Conservation (phyloP, 2,888 invertebrate species). For the Parapristionchus giblindavisi region DNA sequence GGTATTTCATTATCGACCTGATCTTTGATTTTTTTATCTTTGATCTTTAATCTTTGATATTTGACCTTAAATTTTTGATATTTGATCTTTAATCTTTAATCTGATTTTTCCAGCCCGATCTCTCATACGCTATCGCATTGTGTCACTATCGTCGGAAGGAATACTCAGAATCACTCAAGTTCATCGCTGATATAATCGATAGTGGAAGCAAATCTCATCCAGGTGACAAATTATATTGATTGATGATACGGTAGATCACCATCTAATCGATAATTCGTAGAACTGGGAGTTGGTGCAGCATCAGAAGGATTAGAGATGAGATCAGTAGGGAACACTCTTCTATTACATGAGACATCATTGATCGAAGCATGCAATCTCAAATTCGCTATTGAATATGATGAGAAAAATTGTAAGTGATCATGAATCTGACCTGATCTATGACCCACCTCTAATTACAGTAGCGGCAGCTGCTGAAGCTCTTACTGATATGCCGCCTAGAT, state of each 20-base stretch:
- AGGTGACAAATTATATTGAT: slow-evolving; percentile 63
- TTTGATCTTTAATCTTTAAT: background rate
- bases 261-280: slow-evolving; percentile 43
- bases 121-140: slow-evolving; percentile 93
- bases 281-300: slow-evolving; percentile 80
- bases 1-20: background rate
- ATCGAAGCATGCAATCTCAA: slow-evolving; percentile 98
- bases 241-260: background rate
- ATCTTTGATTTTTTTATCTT: slow-evolving; percentile 42
- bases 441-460: slow-evolving; percentile 47
- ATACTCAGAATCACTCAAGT: slow-evolving; percentile 88
- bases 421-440: background rate
- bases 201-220: slow-evolving; percentile 94
- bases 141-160: slow-evolving; percentile 93
- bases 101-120: slow-evolving; percentile 74
- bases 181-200: slow-evolving; percentile 93
- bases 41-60: too few relatives aligned
- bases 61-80: too few relatives aligned
- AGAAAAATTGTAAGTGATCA: slow-evolving; percentile 78
- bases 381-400: slow-evolving; percentile 95
- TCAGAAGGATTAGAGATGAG: slow-evolving; percentile 84
- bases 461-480: slow-evolving; percentile 70
- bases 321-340: slow-evolving; percentile 93
- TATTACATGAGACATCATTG: slow-evolving; percentile 91
- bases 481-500: slow-evolving; percentile 78